Evolutionary conservation across 2,888 invertebrate species (phyloP).

Genomic region (Melieria omissa): DNA sequence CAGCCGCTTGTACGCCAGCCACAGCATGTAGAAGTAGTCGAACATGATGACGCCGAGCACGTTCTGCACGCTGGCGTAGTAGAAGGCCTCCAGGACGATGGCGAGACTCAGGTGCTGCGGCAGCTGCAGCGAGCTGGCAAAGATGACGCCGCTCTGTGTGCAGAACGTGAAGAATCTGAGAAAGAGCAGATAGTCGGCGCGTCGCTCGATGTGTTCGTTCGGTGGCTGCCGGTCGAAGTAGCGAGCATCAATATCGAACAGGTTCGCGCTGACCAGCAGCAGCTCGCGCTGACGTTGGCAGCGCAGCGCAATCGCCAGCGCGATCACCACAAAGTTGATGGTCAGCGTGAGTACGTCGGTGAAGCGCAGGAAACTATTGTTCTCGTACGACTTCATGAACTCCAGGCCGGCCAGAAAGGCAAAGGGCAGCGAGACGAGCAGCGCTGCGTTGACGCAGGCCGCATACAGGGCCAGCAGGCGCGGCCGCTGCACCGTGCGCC

Average conservation of each 20-base stretch:
- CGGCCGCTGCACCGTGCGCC: no score
- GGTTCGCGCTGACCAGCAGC: not conserved
- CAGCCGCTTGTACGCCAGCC: slow-evolving; percentile 10
- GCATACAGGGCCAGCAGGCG: no score
- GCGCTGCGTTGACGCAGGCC: no score
- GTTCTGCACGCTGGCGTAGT: not conserved
- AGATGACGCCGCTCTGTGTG: not conserved
- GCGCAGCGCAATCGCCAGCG: slow-evolving; percentile 5
- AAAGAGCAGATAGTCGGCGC: not conserved
- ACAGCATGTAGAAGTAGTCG: slow-evolving; percentile 18
- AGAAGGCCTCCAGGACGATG: slow-evolving; percentile 5
- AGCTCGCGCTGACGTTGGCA: slow-evolving; percentile 2
- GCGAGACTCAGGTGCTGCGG: not conserved
- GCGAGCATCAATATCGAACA: slow-evolving; percentile 8
- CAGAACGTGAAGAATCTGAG: not conserved
- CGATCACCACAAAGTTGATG: slow-evolving; percentile 8
- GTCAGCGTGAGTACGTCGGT: slow-evolving; percentile 12
- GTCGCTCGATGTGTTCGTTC: slow-evolving; percentile 1
- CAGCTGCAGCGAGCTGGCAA: not conserved
- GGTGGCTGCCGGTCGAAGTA: slow-evolving; percentile 3
- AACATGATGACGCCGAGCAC: slow-evolving; percentile 16
- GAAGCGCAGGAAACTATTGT: slow-evolving; percentile 11
- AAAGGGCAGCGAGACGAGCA: not conserved
- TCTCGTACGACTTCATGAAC: slow-evolving; percentile 7
- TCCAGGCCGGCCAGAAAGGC: not conserved